phyloP scores from a whole-genome alignment of 2,113 vertebrate species.

The Myanophis thanlyinensis region DNA sequence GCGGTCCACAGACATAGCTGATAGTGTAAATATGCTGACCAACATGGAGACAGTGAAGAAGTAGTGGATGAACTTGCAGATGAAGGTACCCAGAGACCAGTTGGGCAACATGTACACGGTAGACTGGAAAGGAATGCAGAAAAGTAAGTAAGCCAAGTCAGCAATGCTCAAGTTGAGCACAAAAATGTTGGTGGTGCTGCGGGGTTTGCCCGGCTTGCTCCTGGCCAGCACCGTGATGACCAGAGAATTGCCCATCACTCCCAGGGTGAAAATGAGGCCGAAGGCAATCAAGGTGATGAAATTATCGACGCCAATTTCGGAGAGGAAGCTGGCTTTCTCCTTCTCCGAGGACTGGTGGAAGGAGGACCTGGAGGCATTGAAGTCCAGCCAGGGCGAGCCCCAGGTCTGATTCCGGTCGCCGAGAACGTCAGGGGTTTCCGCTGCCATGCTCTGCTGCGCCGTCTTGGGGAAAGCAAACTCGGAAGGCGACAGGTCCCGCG shows the following conservation, averaged over 20 bases:
- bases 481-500: not conserved
- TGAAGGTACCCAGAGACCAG: constrained; percentile 92
- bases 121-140: constrained; percentile 96
- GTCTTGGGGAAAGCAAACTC: not conserved
- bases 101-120: constrained; percentile 88
- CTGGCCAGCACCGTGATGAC: constrained; percentile 92
- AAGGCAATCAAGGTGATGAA: constrained; percentile 87
- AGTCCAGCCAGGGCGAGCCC: constrained; percentile 20
- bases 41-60: constrained; percentile 97
- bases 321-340: constrained; percentile 52
- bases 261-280: constrained; percentile 86
- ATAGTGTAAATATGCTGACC: constrained; percentile 96
- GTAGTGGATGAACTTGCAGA: constrained; percentile 95
- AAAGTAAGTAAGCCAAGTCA: constrained; percentile 93
- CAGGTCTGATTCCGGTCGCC: constrained; percentile 57
- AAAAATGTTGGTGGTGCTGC: constrained; percentile 94
- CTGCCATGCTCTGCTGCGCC: constrained; percentile 14
- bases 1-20: constrained; percentile 96
- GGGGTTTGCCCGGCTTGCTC: constrained; percentile 83
- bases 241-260: constrained; percentile 92
- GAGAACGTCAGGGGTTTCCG: constrained; percentile 16
- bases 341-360: not conserved
- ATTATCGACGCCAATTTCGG: constrained; percentile 87
- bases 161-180: constrained; percentile 95
- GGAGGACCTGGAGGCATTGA: constrained; percentile 54